Evolutionary conservation across 2,797 vertebrate genomes (phyloP).

Genomic region (Phrynocephalus forsythii): DNA sequence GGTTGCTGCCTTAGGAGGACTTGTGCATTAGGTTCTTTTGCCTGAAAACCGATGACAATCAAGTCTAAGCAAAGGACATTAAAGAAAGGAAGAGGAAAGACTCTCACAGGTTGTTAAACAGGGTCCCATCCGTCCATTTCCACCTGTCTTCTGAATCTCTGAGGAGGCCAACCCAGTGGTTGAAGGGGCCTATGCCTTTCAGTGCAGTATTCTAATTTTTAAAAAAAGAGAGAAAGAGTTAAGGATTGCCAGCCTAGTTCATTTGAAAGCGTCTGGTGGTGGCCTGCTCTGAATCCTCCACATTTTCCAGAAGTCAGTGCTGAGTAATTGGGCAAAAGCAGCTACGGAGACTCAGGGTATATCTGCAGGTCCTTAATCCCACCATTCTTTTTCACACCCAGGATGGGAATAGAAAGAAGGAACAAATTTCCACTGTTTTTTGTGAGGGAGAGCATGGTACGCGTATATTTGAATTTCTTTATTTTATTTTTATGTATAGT

Average conservation of each 20-base stretch:
- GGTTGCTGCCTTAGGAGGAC: not conserved
- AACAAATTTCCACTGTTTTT: too few species aligned
- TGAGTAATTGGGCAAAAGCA: too few species aligned
- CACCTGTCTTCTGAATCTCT: not conserved
- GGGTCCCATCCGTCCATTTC: slow-evolving; percentile 19
- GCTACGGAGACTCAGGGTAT: too few species aligned
- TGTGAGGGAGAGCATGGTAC: too few species aligned
- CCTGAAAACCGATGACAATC: not conserved
- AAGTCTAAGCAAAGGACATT: not conserved
- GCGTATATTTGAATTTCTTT: too few species aligned
- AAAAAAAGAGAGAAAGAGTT: not conserved
- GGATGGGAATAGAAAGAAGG: too few species aligned
- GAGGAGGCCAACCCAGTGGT: slow-evolving; percentile 35
- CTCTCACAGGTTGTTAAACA: slow-evolving; percentile 28
- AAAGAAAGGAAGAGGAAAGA: not conserved
- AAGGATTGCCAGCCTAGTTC: not conserved
- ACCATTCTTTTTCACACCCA: too few species aligned
- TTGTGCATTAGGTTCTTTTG: not conserved
- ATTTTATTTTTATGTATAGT: too few species aligned
- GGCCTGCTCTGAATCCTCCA: not conserved
- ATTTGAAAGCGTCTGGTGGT: not conserved
- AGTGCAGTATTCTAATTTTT: not conserved
- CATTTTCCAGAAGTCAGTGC: too few species aligned
- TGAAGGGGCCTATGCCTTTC: not conserved
- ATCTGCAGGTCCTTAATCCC: too few species aligned